Evolutionary conservation across 2,888 invertebrate genomes (phyloP), one percentile per base, ranked within the genome.

Genomic region (Drosophila falleni): DNA sequence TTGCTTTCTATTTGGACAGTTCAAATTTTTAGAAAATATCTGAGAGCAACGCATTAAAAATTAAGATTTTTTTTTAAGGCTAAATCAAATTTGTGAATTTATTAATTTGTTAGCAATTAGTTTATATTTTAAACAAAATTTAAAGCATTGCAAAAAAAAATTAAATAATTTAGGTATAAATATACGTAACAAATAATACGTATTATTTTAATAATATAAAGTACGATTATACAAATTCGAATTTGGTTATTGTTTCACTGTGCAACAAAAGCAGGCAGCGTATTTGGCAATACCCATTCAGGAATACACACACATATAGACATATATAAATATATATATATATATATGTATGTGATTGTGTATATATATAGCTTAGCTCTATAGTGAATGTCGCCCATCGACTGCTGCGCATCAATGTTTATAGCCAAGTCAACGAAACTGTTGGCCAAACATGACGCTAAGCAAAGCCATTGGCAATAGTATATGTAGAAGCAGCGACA

Each of bases 351-450:
- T 4, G 10, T 3, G 63, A 33, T 33, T 19, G 33, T 29, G 4
- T 29, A 29, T 29, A 29, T 29, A 29, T 29, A 29, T 29, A 29
- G 56, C 19, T 33, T 42, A 37, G 56, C 19, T 41, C 23, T 54
- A 42, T 6, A 41, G 66, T 35, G 50, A 50, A 33, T 55, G 44
- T 42, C 60, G 31, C 64, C 78, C 79, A 46, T 61, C 60, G 66
- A 54, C 58, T 64, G 71, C 68, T 62, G 71, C 50, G 55, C 74
- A 71, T 78, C 80, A 74, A 67, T 80, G 80, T 80, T 80, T 80
- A 80, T 80, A 62, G 69, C 53, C 69, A 71, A 60, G 71, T 61
- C 68, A 63, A 67, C 64, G 71, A 62, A 74, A 68, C 67, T 71
- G 62, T 49, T 61, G 68, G 67, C 65, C 76, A 68, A 72, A 75